Evolutionary conservation across 2,797 vertebrate species (phyloP), one percentile per base, ranked within the genome.

Genomic region (Cygnus olor): DNA sequence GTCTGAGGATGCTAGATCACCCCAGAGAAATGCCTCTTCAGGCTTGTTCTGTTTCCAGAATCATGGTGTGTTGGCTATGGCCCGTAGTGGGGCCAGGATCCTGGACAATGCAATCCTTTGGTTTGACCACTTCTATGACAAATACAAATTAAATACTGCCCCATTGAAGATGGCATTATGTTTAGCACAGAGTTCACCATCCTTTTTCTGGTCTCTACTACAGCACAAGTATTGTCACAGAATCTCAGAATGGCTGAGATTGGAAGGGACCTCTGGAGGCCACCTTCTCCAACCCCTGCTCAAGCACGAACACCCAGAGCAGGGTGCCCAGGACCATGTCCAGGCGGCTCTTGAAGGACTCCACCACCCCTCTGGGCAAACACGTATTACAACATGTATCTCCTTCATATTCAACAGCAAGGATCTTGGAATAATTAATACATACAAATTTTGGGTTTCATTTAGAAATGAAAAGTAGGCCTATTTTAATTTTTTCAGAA

Each of bases 51-150:
- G 2, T 21, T 79, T 18, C 30, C 32, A 72, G 28, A 82, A 16
- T 5, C 10, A 6, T 9, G 25, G 17, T 20, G 1, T 24, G 28
- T 19, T 18, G 58, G 5, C 9, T 38, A 9, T 1, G 7, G 24
- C 36, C 47, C 1, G 1, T 17, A 34, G 71, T 51, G 6, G 21
- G 6, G 12, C 6, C 10, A 56, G 20, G 38, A 44, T 7, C 82
- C 30, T 4, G 38, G 15, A 34, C 9, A 65, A 21, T 15, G 24
- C 1, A 0, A 6, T 51, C 10, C 5, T 70, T 82, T 38, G 20
- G 8, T 83, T 80, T 88, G 14, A 47, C 30, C 3, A 15, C 65
- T 82, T 10, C 25, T 56, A 24, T 28, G 20, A 22, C 17, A 58
- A 87, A 77, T 53, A 2, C 30, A 54, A 57, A 61, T 45, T 22